Conservation (phyloP, 2,888 invertebrate genomes). For the Drosophila lutescens region DNA sequence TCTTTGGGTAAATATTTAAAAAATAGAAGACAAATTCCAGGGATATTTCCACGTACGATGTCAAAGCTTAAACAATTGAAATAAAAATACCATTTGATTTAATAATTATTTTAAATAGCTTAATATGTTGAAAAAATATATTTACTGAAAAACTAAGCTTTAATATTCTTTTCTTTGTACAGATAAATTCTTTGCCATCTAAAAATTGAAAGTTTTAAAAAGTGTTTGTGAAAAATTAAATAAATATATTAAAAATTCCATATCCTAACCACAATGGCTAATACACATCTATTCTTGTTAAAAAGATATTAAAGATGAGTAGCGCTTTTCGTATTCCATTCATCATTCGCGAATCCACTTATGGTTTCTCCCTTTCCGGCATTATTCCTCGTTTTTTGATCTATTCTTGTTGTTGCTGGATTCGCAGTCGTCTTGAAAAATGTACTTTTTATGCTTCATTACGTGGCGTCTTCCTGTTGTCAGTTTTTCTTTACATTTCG, state of each 20-base stretch:
- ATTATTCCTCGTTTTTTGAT: slow-evolving; percentile 13
- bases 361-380: slow-evolving; percentile 10
- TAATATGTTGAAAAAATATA: neutral
- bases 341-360: slow-evolving; percentile 4
- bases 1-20: neutral
- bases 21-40: neutral
- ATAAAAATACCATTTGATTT: neutral
- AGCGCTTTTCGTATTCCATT: neutral
- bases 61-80: neutral
- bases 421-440: slow-evolving; percentile 73
- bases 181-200: too few relatives aligned
- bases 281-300: neutral
- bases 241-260: too few relatives aligned
- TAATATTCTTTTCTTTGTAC: too few relatives aligned
- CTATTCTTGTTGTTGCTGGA: slow-evolving; percentile 24
- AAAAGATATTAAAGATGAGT: slow-evolving; percentile 1
- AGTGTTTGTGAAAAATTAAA: too few relatives aligned
- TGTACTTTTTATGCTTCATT: slow-evolving; percentile 80
- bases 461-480: slow-evolving; percentile 77
- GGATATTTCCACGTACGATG: neutral
- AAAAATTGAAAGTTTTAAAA: too few relatives aligned
- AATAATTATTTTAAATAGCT: neutral
- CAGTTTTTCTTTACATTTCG: slow-evolving; percentile 80
- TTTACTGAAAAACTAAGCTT: neutral
- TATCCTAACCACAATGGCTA: neutral